These are phyloP conservation scores for Gambusia yucatana DNA, from an alignment of 2,797 vertebrate genomes.

Conservation along the genomic window DNA sequence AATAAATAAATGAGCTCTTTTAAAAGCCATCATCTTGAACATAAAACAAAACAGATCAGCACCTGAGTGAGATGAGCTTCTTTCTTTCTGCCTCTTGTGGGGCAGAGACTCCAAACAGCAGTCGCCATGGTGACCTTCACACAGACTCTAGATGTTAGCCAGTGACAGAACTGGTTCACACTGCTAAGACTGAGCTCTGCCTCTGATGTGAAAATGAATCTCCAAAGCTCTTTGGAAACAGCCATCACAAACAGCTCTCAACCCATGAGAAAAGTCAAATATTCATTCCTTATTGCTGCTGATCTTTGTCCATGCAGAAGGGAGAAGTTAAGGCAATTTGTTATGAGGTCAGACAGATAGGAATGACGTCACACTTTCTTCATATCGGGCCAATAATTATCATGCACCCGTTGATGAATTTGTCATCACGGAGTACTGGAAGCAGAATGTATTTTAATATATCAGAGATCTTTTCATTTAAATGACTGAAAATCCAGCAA, in stretches of 20 bases:
- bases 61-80: neutral
- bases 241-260: neutral
- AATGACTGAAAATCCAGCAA: neutral
- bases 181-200: conserved; percentile 3
- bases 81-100: neutral
- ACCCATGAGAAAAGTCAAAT: conserved; percentile 63
- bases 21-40: neutral
- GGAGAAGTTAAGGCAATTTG: neutral
- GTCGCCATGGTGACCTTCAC: conserved; percentile 13
- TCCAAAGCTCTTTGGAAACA: conserved; percentile 24
- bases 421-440: neutral
- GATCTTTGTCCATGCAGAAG: conserved; percentile 60
- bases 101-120: neutral
- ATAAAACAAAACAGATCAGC: neutral
- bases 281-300: conserved; percentile 73
- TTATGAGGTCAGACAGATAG: neutral
- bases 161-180: conserved; percentile 42
- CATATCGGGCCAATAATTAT: too few relatives aligned
- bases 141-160: conserved; percentile 4
- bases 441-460: neutral
- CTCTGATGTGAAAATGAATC: conserved; percentile 11
- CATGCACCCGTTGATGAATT: too few relatives aligned
- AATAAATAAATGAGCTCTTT: neutral
- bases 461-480: neutral
- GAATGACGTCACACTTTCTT: too few relatives aligned